Evolutionary conservation across 2,888 invertebrate species (phyloP), one percentile per base, ranked within the genome.

Genomic region (Clusia tigrina): DNA sequence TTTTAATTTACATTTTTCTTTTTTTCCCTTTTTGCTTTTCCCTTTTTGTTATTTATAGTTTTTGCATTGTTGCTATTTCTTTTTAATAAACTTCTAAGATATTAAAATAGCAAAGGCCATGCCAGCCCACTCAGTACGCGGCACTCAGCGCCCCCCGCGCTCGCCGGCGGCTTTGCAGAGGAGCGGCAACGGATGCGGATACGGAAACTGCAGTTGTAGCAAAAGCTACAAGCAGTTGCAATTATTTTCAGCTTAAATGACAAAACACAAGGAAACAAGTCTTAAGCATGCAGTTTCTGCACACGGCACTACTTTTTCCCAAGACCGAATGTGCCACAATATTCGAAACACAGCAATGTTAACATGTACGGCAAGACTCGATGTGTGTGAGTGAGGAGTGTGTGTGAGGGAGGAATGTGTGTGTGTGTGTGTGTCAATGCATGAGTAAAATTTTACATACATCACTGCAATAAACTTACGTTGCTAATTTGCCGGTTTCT

Each of bases 241-340:
- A 80, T 80, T 80, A 80, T 78, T 80, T 80, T 78, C 80, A 80
- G 80, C 80, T 80, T 80, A 80, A 80, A 78, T 74, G 80, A 80
- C 80, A 80, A 77, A 77, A 77, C 70, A 71, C 73, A 80, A 79
- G 78, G 77, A 79, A 79, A 76, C 71, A 77, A 78, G 77, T 78
- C 79, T 79, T 79, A 77, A 79, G 78, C 74, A 72, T 69, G n/a
- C n/a, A n/a, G n/a, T n/a, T n/a, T n/a, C n/a, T n/a, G n/a, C n/a
- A n/a, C n/a, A n/a, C n/a, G n/a, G n/a, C n/a, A n/a, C n/a, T n/a
- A n/a, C n/a, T n/a, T n/a, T 32, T 32, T 32, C 32, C 32, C 6
- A 32, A 32, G 32, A 32, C 6, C 32, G 32, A 32, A 12, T 32
- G 32, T 6, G 32, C 32, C 32, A 12, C 32, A 32, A 32, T 6